phyloP scores from a whole-genome alignment of 1,140 invertebrate species.

The Macrosteles quadrilineatus region DNA sequence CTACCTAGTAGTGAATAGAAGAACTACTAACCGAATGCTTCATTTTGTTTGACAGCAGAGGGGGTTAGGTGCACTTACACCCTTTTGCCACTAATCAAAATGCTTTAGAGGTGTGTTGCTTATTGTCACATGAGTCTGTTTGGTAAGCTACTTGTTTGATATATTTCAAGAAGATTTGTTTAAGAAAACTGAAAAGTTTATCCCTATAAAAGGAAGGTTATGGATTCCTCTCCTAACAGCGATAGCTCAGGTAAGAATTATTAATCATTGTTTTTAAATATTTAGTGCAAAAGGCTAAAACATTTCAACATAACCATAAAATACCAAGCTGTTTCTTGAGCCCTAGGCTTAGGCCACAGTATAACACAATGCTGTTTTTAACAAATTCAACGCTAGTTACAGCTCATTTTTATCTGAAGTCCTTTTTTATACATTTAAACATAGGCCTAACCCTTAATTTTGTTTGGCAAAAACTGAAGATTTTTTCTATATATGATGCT shows the following conservation, averaged over 20 bases:
- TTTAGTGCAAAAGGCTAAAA: too few species aligned
- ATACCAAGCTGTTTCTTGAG: too few species aligned
- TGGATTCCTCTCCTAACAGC: neutral
- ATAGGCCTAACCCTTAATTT: neutral
- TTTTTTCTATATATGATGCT: neutral
- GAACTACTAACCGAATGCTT: slow-evolving; percentile 3
- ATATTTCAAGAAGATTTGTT: neutral
- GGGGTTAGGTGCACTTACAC: slow-evolving; percentile 1
- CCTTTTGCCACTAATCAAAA: slow-evolving; percentile 2
- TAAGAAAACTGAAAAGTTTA: neutral
- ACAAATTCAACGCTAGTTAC: too few species aligned
- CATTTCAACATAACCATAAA: too few species aligned
- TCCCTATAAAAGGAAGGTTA: neutral
- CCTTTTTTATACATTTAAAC: too few species aligned
- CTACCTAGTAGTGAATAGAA: neutral
- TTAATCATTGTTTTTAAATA: neutral
- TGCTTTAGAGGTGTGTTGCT: neutral
- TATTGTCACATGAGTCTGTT: neutral
- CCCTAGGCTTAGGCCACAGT: too few species aligned
- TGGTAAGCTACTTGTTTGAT: neutral
- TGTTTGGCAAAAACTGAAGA: neutral
- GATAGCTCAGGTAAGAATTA: neutral
- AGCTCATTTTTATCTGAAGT: too few species aligned
- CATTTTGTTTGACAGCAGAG: slow-evolving; percentile 19
- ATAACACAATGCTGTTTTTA: too few species aligned